These are phyloP conservation scores for Drosophila persimilis DNA, from an alignment of 1,140 invertebrate genomes.

Conservation along the genomic window DNA sequence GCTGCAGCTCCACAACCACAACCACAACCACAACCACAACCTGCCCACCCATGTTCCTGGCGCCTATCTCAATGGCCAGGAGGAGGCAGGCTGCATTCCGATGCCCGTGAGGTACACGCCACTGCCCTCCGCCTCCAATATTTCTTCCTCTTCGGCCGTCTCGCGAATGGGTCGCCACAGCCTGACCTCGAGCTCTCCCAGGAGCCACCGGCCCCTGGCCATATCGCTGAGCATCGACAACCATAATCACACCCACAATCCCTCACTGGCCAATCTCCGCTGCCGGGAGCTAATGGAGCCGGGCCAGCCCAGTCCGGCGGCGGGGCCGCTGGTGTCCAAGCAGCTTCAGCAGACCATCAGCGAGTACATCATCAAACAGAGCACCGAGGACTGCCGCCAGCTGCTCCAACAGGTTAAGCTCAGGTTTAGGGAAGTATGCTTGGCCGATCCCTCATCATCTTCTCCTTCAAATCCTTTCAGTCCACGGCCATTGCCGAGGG, in stretches of 20 bases:
- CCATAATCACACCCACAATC: constrained; percentile 27
- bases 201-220: constrained; percentile 64
- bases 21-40: neutral
- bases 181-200: constrained; percentile 44
- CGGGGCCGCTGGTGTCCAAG: constrained; percentile 43
- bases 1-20: constrained; percentile 8
- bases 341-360: constrained; percentile 72
- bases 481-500: constrained; percentile 77
- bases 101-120: constrained; percentile 63
- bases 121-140: constrained; percentile 38
- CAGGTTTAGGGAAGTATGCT: too few relatives aligned
- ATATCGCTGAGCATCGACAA: constrained; percentile 73
- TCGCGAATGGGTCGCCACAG: constrained; percentile 58
- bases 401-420: constrained; percentile 84
- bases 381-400: constrained; percentile 86
- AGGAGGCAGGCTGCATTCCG: constrained; percentile 10
- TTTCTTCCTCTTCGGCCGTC: constrained; percentile 26
- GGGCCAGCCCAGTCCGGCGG: constrained; percentile 38
- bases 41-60: constrained; percentile 8
- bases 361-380: constrained; percentile 86
- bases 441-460: too few relatives aligned
- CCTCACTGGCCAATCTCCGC: constrained; percentile 59
- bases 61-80: constrained; percentile 41
- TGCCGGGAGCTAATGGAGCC: constrained; percentile 54
- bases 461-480: constrained; percentile 31